Evolutionary conservation across 2,113 vertebrate species (phyloP), one percentile per base, ranked within the genome.

Genomic region (Serinus canaria): DNA sequence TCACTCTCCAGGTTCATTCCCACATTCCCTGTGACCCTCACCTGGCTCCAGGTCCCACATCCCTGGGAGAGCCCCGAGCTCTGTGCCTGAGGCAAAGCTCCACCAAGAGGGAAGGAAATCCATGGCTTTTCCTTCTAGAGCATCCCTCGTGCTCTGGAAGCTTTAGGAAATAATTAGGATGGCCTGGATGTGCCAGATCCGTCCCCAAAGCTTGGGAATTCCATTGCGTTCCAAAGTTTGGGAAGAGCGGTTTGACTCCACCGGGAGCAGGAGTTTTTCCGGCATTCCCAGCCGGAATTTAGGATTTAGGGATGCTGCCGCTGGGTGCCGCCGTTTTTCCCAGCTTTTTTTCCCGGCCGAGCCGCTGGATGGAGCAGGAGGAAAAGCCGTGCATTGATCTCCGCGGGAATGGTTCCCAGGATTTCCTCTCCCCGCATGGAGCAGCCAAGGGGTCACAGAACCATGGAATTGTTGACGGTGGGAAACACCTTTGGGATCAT

Each of bases 311-410:
- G 10, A 9, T 7, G 35, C 58, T 35, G 62, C 39, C 1, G 15
- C 24, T 53, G 30, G 21, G 10, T 3, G 5, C 6, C 24, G 0
- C 10, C 12, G 50, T 17, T 63, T 53, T 19, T 80, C 90, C 92
- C 60, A 23, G 22, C 5, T 16, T 24, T 9, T 67, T 53, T 41
- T 83, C 92, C 90, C 77, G 20, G 11, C 25, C 27, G 41, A 56
- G 16, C 95, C 95, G 10, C 95, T 86, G 94, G 95, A 76, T 90
- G 96, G 94, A 33, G 95, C 82, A 53, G 82, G 31, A 96, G 94
- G 88, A 79, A 16, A 79, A 79, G 85, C 35, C 13, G 17, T 15
- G 74, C 31, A 28, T 75, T 3, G 47, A 47, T 30, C 44, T 7
- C 56, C 12, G 20, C 35, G 1, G 59, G n/a, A 33, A 55, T 5